Evolutionary conservation across 2,888 invertebrate genomes (phyloP).

Genomic region (Lepeophtheirus nordmannii): DNA sequence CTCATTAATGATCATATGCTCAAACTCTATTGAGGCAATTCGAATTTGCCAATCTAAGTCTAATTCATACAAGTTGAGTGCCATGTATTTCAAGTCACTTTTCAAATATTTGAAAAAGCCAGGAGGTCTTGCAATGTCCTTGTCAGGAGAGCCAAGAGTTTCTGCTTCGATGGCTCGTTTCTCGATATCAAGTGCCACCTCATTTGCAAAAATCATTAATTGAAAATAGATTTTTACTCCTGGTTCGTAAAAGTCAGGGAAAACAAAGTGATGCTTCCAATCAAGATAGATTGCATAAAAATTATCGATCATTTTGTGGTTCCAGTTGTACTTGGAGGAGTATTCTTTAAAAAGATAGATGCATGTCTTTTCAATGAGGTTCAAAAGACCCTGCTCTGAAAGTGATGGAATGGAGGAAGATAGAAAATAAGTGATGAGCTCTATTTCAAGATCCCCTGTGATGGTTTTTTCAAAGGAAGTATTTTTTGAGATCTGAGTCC

Average conservation of each 20-base stretch:
- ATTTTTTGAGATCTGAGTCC: neutral
- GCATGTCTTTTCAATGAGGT: neutral
- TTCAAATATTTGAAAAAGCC: neutral
- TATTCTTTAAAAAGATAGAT: neutral
- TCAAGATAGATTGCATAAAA: neutral
- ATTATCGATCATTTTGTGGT: neutral
- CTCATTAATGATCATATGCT: neutral
- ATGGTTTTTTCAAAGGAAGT: neutral
- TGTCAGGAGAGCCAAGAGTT: neutral
- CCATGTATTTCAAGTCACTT: slow-evolving; percentile 1
- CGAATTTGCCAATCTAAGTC: neutral
- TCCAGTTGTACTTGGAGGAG: neutral
- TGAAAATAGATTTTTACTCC: neutral
- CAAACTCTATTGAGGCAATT: neutral
- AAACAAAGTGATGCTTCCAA: slow-evolving; percentile 5
- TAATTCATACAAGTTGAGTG: neutral
- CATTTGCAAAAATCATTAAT: slow-evolving; percentile 10
- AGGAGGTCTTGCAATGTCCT: slow-evolving; percentile 1
- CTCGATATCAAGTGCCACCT: neutral
- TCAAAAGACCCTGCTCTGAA: neutral
- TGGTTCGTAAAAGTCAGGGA: slow-evolving; percentile 5
- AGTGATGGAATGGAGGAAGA: neutral
- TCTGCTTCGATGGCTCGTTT: neutral
- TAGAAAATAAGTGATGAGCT: neutral
- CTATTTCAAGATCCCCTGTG: neutral